Evolutionary conservation across 1,140 invertebrate genomes (phyloP).

Genomic region (Drosophila pandora): DNA sequence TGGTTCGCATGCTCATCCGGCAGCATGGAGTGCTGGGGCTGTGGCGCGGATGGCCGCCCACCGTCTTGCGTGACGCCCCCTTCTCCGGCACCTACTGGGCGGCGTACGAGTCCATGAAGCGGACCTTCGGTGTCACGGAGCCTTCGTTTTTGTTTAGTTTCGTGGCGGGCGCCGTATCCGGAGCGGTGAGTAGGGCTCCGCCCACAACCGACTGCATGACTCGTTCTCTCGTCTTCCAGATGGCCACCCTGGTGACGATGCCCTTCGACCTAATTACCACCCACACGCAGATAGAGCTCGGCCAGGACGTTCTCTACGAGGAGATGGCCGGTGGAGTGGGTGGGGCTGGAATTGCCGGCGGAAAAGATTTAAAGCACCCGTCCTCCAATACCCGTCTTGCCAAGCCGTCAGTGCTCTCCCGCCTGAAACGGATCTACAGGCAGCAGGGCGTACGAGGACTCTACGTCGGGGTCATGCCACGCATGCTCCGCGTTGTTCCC

Average conservation of each 20-base stretch:
- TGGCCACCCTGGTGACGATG: slow-evolving; percentile 95
- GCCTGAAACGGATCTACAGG: slow-evolving; percentile 87
- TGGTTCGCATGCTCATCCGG: slow-evolving; percentile 86
- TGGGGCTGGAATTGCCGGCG: neutral
- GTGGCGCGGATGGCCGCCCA: slow-evolving; percentile 95
- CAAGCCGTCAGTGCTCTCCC: slow-evolving; percentile 83
- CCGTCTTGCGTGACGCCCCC: slow-evolving; percentile 97
- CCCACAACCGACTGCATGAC: neutral
- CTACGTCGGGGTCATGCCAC: slow-evolving; percentile 92
- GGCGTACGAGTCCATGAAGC: slow-evolving; percentile 95
- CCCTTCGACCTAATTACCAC: slow-evolving; percentile 99
- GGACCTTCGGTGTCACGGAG: slow-evolving; percentile 85
- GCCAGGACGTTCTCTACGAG: slow-evolving; percentile 90
- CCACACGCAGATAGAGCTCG: slow-evolving; percentile 98
- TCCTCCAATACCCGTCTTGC: too few relatives aligned
- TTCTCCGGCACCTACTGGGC: slow-evolving; percentile 99
- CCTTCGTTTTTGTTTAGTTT: slow-evolving; percentile 93
- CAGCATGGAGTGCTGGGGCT: slow-evolving; percentile 91
- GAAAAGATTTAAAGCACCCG: neutral
- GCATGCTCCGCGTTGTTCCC: slow-evolving; percentile 97
- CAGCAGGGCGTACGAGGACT: slow-evolving; percentile 89
- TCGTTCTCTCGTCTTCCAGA: slow-evolving; percentile 84
- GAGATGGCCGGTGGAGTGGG: slow-evolving; percentile 5
- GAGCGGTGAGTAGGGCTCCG: slow-evolving; percentile 89
- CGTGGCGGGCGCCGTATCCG: slow-evolving; percentile 92